Evolutionary conservation across 2,797 vertebrate genomes (phyloP).

Genomic region (Jordanella pulchra): DNA sequence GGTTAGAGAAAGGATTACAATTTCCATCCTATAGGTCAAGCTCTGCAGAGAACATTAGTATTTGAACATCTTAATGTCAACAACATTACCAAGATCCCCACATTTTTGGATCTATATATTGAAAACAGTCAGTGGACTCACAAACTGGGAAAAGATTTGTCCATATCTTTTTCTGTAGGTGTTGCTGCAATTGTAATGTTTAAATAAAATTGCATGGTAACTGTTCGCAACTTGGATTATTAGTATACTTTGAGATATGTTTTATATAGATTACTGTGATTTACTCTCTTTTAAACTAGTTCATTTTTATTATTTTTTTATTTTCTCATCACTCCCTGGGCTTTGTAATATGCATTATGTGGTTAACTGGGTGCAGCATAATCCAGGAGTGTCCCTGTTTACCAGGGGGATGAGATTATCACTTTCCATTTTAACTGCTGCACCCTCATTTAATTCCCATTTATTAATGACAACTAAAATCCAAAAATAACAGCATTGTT

Average conservation of each 20-base stretch:
- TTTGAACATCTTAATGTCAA: no score
- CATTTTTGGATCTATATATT: no score
- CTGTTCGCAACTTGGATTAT: background rate
- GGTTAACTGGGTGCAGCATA: slow-evolving; percentile 4
- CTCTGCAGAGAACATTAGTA: no score
- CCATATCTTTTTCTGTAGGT: background rate
- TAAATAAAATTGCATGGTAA: background rate
- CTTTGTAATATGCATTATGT: slow-evolving; percentile 1
- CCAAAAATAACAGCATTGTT: background rate
- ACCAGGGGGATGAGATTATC: background rate
- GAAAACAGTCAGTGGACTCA: no score
- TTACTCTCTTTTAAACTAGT: background rate
- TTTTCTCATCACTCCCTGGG: background rate
- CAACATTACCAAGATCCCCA: no score
- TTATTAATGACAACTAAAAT: background rate
- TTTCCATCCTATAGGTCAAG: no score
- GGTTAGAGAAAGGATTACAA: no score
- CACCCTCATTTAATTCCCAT: background rate
- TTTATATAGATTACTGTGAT: background rate
- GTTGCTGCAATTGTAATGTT: background rate
- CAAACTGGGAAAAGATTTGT: no score
- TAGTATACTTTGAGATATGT: background rate
- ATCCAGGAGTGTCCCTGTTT: slow-evolving; percentile 3
- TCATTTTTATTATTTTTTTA: no score
- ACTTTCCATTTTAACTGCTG: background rate